Base-by-base conservation (phyloP, 2,797 vertebrate genomes). In the Trachops cirrhosus region DNA sequence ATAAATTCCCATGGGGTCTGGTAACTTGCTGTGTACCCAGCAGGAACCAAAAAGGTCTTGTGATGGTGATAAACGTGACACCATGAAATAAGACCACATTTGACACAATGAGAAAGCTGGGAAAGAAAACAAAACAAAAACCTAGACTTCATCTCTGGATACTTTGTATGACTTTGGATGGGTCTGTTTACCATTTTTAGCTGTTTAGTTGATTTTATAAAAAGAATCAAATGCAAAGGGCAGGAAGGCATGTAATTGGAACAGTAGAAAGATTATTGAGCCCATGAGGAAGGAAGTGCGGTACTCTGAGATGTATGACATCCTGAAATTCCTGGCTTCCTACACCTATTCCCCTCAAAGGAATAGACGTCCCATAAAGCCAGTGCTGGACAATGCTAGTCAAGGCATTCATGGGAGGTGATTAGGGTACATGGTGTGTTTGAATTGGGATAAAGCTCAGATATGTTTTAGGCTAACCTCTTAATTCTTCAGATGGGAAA, bases 11-110 rank as follows among this genome's bases (percentile, higher is more conserved):
- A 84, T 59, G 94, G 79, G 86, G 75, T 86, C 95, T 97, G 68
- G 48, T 54, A 92, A 87, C 92, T 94, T 96, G 92, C 90, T 96
- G 93, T 79, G 95, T 84, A 54, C 91, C 64, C 95, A 92, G 92
- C 83, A 97, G 92, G 96, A 89, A 64, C 74, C 44, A 70, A 86
- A 77, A 94, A 95, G 94, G 78, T 91, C 94, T 87, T 95, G 89
- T 80, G 92, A 95, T 62, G 57, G 96, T 97, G 97, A 86, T 93
- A 95, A 97, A 96, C 91, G 95, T 1, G 41, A 48, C 75, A 80
- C 57, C 71, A 85, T 94, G 93, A 89, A 88, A 93, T 92, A 79
- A 96, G 79, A 32, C 50, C 52, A 89, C 71, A 46, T 78, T 95
- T 75, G 91, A 93, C 62, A 93, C 59, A 89, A 59, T 79, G 86